Evolutionary conservation across 2,888 invertebrate genomes (phyloP).

Genomic region (Perithous albicinctus): DNA sequence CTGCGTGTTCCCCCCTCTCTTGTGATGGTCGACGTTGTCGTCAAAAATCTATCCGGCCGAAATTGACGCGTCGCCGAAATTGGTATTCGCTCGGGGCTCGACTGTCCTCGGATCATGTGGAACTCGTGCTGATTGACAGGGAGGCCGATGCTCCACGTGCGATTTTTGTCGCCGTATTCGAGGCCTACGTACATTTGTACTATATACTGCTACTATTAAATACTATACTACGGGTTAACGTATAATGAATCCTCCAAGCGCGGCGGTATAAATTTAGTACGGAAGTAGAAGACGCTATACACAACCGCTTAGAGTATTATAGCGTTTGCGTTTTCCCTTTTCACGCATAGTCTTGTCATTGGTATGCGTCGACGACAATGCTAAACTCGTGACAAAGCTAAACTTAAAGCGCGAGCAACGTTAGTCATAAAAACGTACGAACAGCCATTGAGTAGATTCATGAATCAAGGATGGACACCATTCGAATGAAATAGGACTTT

Average conservation of each 20-base stretch:
- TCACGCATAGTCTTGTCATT: neutral
- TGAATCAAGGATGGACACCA: too few species aligned
- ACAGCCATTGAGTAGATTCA: too few species aligned
- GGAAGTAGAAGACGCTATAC: conserved; percentile 5
- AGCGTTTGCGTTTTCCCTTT: conserved; percentile 11
- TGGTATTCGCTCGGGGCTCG: conserved; percentile 19
- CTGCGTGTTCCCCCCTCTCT: conserved; percentile 12
- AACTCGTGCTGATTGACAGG: conserved; percentile 11
- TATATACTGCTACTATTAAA: neutral
- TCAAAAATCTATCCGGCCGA: conserved; percentile 35
- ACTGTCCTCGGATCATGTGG: conserved; percentile 20
- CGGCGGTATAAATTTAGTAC: conserved; percentile 2
- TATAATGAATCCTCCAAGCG: neutral
- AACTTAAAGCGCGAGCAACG: conserved; percentile 12
- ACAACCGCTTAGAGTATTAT: neutral
- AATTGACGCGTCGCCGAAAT: conserved; percentile 18
- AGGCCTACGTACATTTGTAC: neutral
- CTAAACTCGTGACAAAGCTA: conserved; percentile 18
- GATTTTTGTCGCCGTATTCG: conserved; percentile 3
- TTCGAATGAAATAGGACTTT: neutral
- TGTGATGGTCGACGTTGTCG: neutral
- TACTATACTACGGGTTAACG: conserved; percentile 5
- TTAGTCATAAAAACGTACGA: neutral
- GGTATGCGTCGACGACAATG: neutral
- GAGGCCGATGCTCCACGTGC: conserved; percentile 1